Percentiles rank a stretch among this genome's conserved stretches.
Evolutionary conservation across 2,888 invertebrate genomes (phyloP).

Genomic region (Allygus modestus): DNA sequence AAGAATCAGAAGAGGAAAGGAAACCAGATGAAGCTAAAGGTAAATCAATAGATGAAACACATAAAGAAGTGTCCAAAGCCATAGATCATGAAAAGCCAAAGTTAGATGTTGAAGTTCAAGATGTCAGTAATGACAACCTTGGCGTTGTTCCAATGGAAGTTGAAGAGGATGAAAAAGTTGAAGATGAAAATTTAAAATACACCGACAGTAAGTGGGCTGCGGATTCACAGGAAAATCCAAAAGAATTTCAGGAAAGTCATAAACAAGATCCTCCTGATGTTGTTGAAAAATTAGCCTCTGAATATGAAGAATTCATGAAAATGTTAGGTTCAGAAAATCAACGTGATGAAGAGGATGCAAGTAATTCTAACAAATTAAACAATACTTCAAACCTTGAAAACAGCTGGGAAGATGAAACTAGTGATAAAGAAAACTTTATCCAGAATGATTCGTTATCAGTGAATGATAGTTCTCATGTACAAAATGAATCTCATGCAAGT

Average conservation of each 20-base stretch:
- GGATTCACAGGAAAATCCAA: slow-evolving; percentile 25
- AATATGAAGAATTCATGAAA: slow-evolving; percentile 80
- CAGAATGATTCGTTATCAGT: slow-evolving; percentile 14
- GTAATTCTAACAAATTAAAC: background rate
- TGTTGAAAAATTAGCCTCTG: slow-evolving; percentile 74
- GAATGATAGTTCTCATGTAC: background rate
- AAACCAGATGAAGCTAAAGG: slow-evolving; percentile 11
- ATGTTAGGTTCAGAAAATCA: slow-evolving; percentile 75
- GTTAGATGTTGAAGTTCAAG: slow-evolving; percentile 24
- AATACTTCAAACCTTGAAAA: slow-evolving; percentile 16
- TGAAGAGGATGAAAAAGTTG: slow-evolving; percentile 52
- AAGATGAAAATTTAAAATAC: slow-evolving; percentile 33
- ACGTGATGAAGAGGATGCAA: slow-evolving; percentile 41
- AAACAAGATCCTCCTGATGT: slow-evolving; percentile 50
- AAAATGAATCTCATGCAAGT: slow-evolving; percentile 2
- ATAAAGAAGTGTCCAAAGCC: slow-evolving; percentile 1
- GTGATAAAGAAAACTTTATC: slow-evolving; percentile 29
- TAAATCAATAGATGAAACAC: slow-evolving; percentile 40
- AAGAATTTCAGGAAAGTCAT: slow-evolving; percentile 19
- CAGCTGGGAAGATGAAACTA: slow-evolving; percentile 45
- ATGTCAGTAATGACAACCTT: slow-evolving; percentile 46
- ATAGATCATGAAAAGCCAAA: background rate
- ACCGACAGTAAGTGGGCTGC: background rate
- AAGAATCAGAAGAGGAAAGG: slow-evolving; percentile 61
- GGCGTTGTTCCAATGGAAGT: slow-evolving; percentile 61